phyloP scores from a whole-genome alignment of 1,140 invertebrate genomes.

The Hydropsyche tenuis region DNA sequence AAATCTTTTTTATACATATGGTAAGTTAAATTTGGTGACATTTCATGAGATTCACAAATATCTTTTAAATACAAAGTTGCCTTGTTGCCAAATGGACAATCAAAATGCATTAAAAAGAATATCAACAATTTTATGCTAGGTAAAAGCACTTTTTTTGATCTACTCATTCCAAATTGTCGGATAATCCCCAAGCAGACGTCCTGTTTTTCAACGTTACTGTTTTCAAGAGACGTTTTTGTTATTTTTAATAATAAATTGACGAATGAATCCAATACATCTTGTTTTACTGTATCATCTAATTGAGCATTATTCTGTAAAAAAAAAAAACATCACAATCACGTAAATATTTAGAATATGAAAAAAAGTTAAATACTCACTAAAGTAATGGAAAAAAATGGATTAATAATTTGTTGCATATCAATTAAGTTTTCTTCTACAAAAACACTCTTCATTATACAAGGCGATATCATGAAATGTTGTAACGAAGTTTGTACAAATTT shows the following conservation, averaged over 20 bases:
- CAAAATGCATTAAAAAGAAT: constrained; percentile 70
- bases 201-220: constrained; percentile 63
- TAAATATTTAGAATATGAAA: not conserved
- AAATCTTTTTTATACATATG: constrained; percentile 72
- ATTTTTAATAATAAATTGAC: constrained; percentile 61
- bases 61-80: constrained; percentile 66
- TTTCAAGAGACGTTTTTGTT: constrained; percentile 62
- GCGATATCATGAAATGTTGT: constrained; percentile 57
- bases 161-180: constrained; percentile 60
- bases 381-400: constrained; percentile 52
- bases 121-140: constrained; percentile 67
- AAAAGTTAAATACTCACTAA: constrained; percentile 55
- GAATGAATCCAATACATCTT: constrained; percentile 60
- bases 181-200: constrained; percentile 63
- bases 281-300: constrained; percentile 55
- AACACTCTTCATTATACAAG: constrained; percentile 52
- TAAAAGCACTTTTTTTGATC: constrained; percentile 61
- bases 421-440: constrained; percentile 53
- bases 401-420: constrained; percentile 53
- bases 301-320: constrained; percentile 53
- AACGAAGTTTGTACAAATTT: constrained; percentile 53
- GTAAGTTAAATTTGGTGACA: constrained; percentile 69
- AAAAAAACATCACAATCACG: not conserved
- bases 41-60: constrained; percentile 64
- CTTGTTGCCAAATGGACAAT: constrained; percentile 67